phyloP scores from a whole-genome alignment of 2,797 vertebrate species.

The Acipenser transmontanus region DNA sequence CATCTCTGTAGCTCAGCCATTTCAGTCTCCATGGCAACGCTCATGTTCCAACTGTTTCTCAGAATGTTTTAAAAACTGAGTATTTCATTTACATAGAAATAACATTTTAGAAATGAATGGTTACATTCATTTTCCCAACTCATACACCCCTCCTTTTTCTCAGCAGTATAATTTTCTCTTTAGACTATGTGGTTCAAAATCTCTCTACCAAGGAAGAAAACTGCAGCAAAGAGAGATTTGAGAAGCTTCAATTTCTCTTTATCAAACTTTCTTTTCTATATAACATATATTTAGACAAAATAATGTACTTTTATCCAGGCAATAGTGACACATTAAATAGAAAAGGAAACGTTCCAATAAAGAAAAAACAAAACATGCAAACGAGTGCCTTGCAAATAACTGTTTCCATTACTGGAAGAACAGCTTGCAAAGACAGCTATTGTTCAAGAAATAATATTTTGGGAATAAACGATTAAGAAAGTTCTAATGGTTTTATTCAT shows the following conservation, averaged over 20 bases:
- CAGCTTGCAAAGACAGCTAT: too few relatives aligned
- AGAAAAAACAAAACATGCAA: too few relatives aligned
- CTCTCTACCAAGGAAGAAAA: neutral
- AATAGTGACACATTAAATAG: too few relatives aligned
- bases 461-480: too few relatives aligned
- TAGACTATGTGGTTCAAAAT: neutral
- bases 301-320: too few relatives aligned
- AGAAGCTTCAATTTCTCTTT: neutral
- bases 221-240: neutral
- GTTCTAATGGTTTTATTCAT: too few relatives aligned
- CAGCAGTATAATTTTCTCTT: neutral
- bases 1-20: constrained; percentile 56
- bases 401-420: too few relatives aligned
- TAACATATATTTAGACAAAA: too few relatives aligned
- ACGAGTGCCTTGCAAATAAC: too few relatives aligned
- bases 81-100: constrained; percentile 70
- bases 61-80: constrained; percentile 48
- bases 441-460: too few relatives aligned
- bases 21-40: constrained; percentile 57
- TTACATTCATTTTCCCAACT: constrained; percentile 30
- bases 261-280: too few relatives aligned
- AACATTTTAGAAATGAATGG: constrained; percentile 56
- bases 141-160: neutral
- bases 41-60: constrained; percentile 36
- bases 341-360: too few relatives aligned